A percentile compares a stretch with the other conserved stretches of the same genome.
phyloP scores from a whole-genome alignment of 2,797 vertebrate species.

The Esox masquinongy region DNA sequence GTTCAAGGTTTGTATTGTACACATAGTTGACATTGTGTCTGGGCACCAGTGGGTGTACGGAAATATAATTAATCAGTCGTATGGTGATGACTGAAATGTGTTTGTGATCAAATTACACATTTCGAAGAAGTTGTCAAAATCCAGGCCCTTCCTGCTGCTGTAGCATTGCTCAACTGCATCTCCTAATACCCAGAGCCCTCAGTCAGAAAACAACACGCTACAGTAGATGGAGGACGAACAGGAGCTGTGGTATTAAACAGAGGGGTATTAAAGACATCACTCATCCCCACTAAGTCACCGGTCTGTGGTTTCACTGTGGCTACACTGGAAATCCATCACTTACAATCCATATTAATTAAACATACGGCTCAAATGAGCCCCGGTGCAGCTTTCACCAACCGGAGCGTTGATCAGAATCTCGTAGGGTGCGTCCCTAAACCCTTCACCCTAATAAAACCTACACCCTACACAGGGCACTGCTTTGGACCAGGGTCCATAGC shows the following conservation, averaged over 20 bases:
- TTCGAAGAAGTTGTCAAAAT: not conserved
- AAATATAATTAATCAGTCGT: no score
- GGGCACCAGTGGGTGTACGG: no score
- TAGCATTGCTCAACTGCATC: not conserved
- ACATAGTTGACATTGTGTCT: no score
- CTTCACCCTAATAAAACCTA: not conserved
- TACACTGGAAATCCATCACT: conserved; percentile 51
- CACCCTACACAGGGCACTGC: not conserved
- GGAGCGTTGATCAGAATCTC: conserved; percentile 49
- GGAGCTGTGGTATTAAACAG: conserved; percentile 9
- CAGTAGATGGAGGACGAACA: conserved; percentile 29
- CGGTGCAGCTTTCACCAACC: not conserved
- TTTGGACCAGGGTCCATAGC: not conserved
- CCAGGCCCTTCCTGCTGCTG: conserved; percentile 14
- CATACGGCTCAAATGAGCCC: conserved; percentile 50
- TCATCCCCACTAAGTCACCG: conserved; percentile 56
- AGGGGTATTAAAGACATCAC: conserved; percentile 54
- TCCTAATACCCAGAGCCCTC: not conserved
- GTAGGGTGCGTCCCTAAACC: not conserved
- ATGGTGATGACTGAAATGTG: no score
- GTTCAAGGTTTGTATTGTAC: no score
- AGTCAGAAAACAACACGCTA: conserved; percentile 13
- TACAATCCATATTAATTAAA: conserved; percentile 14
- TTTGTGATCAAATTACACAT: not conserved
- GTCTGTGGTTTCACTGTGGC: conserved; percentile 48